phyloP scores from a whole-genome alignment of 2,888 invertebrate genomes.

The Cryptophagus acutangulus region DNA sequence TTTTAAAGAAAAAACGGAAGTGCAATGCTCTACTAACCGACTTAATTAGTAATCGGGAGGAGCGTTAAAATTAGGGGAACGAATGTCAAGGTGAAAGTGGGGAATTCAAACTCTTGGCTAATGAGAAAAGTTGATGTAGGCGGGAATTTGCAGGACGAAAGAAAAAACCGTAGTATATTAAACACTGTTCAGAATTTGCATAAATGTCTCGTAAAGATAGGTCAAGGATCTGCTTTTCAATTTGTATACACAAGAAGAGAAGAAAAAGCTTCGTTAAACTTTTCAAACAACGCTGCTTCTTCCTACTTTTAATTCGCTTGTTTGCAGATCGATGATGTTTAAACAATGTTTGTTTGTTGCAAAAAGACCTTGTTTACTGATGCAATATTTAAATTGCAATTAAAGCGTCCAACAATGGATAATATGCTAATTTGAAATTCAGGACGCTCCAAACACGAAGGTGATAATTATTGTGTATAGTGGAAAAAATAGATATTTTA shows the following conservation, averaged over 20 bases:
- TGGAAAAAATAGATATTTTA: no score
- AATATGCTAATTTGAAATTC: no score
- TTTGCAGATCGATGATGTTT: no score
- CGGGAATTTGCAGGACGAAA: conserved; percentile 13
- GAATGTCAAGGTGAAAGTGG: conserved; percentile 40
- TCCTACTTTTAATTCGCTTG: no score
- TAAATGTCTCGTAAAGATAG: conserved; percentile 29
- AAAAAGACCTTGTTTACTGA: no score
- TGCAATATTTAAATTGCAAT: no score
- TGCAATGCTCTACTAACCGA: conserved; percentile 43
- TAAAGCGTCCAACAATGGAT: no score
- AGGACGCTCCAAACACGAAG: no score
- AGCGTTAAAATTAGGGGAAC: conserved; percentile 36
- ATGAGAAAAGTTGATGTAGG: conserved; percentile 25
- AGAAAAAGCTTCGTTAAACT: not conserved
- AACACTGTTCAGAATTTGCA: conserved; percentile 26
- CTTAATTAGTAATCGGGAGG: conserved; percentile 39
- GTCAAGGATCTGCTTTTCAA: conserved; percentile 26
- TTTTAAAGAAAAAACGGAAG: no score
- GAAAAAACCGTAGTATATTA: not conserved
- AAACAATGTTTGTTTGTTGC: no score
- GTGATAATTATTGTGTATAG: no score
- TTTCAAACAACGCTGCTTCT: not conserved
- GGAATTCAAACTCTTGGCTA: conserved; percentile 33
- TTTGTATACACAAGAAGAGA: not conserved